phyloP scores from a whole-genome alignment of 2,113 vertebrate species.

The Leiothrix lutea region DNA sequence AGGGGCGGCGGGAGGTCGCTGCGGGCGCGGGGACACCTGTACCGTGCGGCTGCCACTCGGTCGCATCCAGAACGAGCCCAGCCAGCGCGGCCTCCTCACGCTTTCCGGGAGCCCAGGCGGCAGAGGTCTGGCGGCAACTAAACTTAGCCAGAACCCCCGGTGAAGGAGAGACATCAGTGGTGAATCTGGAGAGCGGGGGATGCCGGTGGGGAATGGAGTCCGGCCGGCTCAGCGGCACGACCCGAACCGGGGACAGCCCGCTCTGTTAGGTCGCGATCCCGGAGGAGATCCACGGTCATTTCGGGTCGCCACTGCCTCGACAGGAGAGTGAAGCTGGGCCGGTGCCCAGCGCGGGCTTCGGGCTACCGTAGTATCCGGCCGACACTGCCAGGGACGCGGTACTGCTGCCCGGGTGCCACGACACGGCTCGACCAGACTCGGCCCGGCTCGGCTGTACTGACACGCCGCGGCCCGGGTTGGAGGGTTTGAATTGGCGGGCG shows the following conservation, averaged over 20 bases:
- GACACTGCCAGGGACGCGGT: neutral
- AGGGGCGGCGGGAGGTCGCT: neutral
- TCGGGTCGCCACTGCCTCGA: neutral
- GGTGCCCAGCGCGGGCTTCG: neutral
- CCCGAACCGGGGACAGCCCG: too few species aligned
- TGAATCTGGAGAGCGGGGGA: neutral
- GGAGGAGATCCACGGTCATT: neutral
- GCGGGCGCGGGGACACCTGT: rapidly evolving
- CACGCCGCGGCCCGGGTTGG: neutral
- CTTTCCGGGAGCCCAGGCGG: neutral
- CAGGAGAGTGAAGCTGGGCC: neutral
- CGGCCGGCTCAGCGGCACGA: too few species aligned
- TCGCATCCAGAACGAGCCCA: rapidly evolving
- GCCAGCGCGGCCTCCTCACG: too few species aligned
- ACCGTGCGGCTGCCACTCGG: neutral
- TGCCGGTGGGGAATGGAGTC: rapidly evolving
- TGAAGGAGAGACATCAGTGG: rapidly evolving
- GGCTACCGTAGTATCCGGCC: neutral
- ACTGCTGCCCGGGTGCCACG: too few species aligned
- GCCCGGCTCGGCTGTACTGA: rapidly evolving
- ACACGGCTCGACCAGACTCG: neutral
- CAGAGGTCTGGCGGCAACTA: rapidly evolving
- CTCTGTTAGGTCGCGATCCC: neutral
- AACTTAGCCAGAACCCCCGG: too few species aligned
- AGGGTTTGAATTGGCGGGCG: neutral